A percentile compares a stretch with the other conserved stretches of the same genome.
Evolutionary conservation across 2,888 invertebrate genomes (phyloP).

Genomic region (Athalia rosae): DNA sequence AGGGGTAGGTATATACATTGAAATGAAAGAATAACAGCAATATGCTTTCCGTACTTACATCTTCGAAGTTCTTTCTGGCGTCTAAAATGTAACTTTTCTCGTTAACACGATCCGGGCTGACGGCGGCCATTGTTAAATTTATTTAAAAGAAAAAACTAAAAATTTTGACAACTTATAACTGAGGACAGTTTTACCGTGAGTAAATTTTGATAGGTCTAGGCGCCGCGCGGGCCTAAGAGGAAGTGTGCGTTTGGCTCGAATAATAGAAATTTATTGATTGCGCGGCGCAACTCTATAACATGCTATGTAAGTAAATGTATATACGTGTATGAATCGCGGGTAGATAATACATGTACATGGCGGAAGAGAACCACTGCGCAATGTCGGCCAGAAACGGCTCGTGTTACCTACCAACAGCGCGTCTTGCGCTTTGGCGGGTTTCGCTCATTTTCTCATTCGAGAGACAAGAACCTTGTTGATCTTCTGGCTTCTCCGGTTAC

Average conservation of each 20-base stretch:
- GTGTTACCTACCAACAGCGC: conserved; percentile 1
- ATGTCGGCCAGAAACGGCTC: conserved; percentile 2
- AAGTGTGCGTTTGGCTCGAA: conserved; percentile 42
- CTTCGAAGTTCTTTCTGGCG: conserved; percentile 66
- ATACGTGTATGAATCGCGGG: not conserved
- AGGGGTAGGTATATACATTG: not conserved
- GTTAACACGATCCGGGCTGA: conserved; percentile 49
- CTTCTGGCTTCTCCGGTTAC: not conserved
- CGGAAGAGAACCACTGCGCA: conserved; percentile 32
- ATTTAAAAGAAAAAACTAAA: not conserved
- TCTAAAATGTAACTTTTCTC: conserved; percentile 72
- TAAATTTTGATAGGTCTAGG: conserved; percentile 41
- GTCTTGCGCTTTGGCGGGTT: conserved; percentile 5
- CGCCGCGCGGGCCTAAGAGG: conserved; percentile 44
- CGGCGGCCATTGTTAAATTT: conserved; percentile 32
- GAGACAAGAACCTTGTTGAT: not conserved
- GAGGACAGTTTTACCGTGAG: not conserved
- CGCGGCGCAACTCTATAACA: conserved; percentile 38
- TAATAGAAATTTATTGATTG: conserved; percentile 44
- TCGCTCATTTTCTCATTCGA: not conserved
- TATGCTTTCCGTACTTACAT: conserved; percentile 61
- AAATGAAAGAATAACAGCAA: conserved; percentile 4
- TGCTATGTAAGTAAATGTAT: not conserved
- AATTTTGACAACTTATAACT: conserved; percentile 18
- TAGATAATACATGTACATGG: not conserved